Evolutionary conservation across 2,888 invertebrate genomes (phyloP).

Genomic region (Pandemis heparana): DNA sequence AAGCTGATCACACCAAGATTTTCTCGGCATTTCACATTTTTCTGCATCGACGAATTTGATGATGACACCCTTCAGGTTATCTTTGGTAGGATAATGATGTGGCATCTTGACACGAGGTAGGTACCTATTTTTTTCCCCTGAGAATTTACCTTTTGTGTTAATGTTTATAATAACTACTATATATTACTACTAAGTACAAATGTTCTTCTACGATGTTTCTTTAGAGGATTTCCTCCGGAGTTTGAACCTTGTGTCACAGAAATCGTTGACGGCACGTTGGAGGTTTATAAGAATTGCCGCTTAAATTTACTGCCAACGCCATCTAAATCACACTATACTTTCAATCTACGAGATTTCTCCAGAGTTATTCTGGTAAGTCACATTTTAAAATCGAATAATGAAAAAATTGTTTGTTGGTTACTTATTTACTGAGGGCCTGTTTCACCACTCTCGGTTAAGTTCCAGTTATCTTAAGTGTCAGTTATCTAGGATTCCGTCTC

Average conservation of each 20-base stretch:
- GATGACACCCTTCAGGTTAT: conserved; percentile 93
- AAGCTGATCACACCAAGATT: conserved; percentile 94
- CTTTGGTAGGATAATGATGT: conserved; percentile 95
- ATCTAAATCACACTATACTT: conserved; percentile 96
- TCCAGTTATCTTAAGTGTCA: too few relatives aligned
- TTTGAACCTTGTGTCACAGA: conserved; percentile 97
- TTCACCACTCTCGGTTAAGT: too few relatives aligned
- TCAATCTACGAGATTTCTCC: conserved; percentile 97
- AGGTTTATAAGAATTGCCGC: conserved; percentile 94
- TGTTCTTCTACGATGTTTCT: conserved; percentile 41
- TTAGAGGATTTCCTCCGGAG: conserved; percentile 96
- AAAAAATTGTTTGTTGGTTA: neutral
- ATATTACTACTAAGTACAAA: neutral
- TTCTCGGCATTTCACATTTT: conserved; percentile 93
- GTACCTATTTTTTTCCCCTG: neutral
- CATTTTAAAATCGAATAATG: neutral
- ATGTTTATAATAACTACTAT: neutral
- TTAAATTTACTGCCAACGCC: conserved; percentile 95
- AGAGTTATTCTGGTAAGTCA: conserved; percentile 91
- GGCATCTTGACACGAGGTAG: conserved; percentile 98
- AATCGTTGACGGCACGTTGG: conserved; percentile 94
- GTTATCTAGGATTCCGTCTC: too few relatives aligned
- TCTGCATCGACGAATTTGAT: conserved; percentile 95
- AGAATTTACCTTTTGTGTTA: conserved; percentile 13
- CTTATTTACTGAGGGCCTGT: neutral